Conservation (phyloP, 1,140 invertebrate species). For the Nilaparvata lugens region DNA sequence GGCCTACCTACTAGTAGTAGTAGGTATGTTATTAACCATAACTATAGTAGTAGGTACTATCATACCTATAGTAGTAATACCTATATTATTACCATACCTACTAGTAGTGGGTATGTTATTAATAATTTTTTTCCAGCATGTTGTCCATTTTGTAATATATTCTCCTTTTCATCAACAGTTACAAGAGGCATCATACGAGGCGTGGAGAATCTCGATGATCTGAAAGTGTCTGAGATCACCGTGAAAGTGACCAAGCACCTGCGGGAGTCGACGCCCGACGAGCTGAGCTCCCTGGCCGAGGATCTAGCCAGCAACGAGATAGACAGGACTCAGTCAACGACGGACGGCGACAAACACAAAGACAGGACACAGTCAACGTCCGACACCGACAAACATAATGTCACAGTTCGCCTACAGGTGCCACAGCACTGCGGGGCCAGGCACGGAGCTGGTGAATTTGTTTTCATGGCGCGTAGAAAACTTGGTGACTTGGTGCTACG, state of each 20-base stretch:
- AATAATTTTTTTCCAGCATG: too few relatives aligned
- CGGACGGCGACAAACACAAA: too few relatives aligned
- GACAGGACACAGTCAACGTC: too few relatives aligned
- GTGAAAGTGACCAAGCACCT: slow-evolving; percentile 57
- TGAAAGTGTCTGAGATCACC: slow-evolving; percentile 54
- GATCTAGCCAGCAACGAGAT: slow-evolving; percentile 31
- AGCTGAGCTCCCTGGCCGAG: slow-evolving; percentile 27
- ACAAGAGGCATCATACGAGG: slow-evolving; percentile 56
- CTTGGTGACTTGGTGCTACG: slow-evolving; percentile 57
- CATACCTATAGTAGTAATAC: too few relatives aligned
- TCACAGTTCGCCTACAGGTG: slow-evolving; percentile 35
- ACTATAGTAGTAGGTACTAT: too few relatives aligned
- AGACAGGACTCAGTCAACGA: slow-evolving; percentile 29
- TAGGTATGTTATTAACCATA: too few relatives aligned
- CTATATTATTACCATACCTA: too few relatives aligned
- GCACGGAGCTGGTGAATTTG: slow-evolving; percentile 62
- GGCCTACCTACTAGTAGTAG: too few relatives aligned
- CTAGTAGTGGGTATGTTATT: too few relatives aligned
- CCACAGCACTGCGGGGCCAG: slow-evolving; percentile 56
- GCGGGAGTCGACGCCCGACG: slow-evolving; percentile 39
- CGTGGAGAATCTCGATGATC: slow-evolving; percentile 47
- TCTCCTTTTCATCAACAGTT: slow-evolving; percentile 40
- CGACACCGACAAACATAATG: background rate
- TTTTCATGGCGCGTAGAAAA: slow-evolving; percentile 64
- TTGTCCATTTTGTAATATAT: too few relatives aligned